Percentiles rank a stretch among this genome's conserved stretches.
Conservation (phyloP, 2,113 vertebrate genomes). For the Ammodytes dubius region DNA sequence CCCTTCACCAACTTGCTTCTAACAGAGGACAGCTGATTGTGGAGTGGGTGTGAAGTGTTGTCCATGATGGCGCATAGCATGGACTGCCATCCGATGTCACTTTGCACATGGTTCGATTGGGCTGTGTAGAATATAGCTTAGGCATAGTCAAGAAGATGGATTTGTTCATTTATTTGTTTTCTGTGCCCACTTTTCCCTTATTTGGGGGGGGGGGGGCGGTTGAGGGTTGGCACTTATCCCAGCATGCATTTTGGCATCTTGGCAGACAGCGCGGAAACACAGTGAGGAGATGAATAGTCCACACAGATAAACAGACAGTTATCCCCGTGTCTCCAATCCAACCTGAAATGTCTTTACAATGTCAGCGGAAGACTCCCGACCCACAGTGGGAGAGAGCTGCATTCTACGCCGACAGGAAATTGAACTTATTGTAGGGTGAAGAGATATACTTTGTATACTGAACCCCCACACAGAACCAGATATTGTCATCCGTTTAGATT, state of each 20-base stretch:
- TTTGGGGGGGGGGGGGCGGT: not conserved
- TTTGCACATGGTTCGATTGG: not conserved
- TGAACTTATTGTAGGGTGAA: not conserved
- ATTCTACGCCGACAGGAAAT: not conserved
- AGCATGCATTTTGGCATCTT: constrained; percentile 24
- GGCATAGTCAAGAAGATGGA: constrained; percentile 5
- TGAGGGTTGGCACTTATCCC: constrained; percentile 11
- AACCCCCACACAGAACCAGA: not conserved
- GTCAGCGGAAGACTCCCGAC: constrained; percentile 11
- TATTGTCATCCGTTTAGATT: not conserved
- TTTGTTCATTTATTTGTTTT: not conserved
- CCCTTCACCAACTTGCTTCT: constrained; percentile 4
- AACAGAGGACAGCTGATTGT: constrained; percentile 22
- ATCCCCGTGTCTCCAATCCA: constrained; percentile 32
- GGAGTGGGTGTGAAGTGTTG: constrained; percentile 30
- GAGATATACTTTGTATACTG: not conserved
- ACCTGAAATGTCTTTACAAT: constrained; percentile 25
- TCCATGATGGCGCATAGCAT: not conserved
- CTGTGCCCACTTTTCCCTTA: not conserved
- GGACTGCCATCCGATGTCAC: constrained; percentile 23
- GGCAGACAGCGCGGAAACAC: constrained; percentile 11
- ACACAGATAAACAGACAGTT: constrained; percentile 25
- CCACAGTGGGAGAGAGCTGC: not conserved
- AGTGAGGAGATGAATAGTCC: constrained; percentile 14
- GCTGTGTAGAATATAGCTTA: constrained; percentile 2